Evolutionary conservation across 2,888 invertebrate species (phyloP), one percentile per base, ranked within the genome.

Genomic region (Bombyx huttoni): DNA sequence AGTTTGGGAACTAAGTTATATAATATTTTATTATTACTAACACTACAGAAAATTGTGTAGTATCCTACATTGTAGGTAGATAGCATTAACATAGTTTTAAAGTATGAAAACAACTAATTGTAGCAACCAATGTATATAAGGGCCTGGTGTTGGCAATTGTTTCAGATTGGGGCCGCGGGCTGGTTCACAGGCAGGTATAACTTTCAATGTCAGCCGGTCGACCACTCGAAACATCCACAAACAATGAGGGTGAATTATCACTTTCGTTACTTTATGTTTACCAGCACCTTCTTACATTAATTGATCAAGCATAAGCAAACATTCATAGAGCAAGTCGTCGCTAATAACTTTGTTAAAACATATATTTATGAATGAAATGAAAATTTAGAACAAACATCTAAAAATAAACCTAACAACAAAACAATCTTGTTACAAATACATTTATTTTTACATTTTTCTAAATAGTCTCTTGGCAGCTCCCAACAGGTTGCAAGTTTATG

Each of bases 171-270:
- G 84, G 91, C 93, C 90, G 92, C 94, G 79, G 98, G 98, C 84
- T 98, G 98, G 98, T 92, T 97, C 89, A 94, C 95, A 82, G 96
- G 96, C 82, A 95, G 95, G 84, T 98, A 98, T 93, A 97, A 94
- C 90, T 93, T 94, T 90, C 94, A 94, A 84, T 98, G 98, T 92
- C 96, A 98, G 91, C 97, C 97, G 74, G 97, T 98, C 86, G 96
- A 98, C 92, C 96, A 97, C 92, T 94, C 96, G 83, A 94, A 94
- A 89, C 92, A 93, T 90, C 94, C 96, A 81, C 93, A 93, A 90
- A 95, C 97, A 74, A 89, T 97, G 89, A 92, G 96, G 93, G 98
- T 98, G 93, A 92, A 93, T 92, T 79, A 77, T 68, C 65, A 47
- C 40, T 68, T 64, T 63, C 66, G 58, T 68, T 67, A 40, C 40